These are phyloP conservation scores for Chrysolophus pictus DNA, from an alignment of 2,797 vertebrate species.

Conservation along the genomic window DNA sequence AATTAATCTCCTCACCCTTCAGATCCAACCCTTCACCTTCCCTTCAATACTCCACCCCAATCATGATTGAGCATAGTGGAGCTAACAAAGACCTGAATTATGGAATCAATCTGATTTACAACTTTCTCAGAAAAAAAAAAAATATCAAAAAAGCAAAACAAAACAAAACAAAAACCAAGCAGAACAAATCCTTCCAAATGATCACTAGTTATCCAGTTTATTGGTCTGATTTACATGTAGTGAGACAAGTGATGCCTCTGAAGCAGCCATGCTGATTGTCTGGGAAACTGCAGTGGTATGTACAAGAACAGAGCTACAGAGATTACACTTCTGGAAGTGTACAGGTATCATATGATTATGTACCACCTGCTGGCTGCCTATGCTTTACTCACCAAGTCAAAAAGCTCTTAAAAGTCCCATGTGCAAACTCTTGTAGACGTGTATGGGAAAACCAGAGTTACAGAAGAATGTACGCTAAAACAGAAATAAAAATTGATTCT, in stretches of 20 bases:
- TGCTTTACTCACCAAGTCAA: not conserved
- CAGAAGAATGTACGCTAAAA: not conserved
- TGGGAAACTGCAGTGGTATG: not conserved
- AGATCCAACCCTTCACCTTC: not conserved
- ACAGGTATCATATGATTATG: not conserved
- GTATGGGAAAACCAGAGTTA: not conserved
- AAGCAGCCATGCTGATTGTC: not conserved
- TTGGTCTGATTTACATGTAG: not conserved
- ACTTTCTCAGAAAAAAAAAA: not conserved
- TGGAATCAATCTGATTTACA: not conserved
- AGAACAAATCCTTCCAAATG: not conserved
- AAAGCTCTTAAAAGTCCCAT: not conserved
- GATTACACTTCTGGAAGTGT: not conserved
- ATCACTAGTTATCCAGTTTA: not conserved
- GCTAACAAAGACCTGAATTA: not conserved
- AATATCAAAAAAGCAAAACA: accelerated
- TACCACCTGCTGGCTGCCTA: not conserved
- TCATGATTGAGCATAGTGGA: not conserved
- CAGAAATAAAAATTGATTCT: not conserved
- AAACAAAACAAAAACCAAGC: not conserved
- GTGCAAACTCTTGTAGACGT: not conserved
- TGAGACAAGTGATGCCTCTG: not conserved
- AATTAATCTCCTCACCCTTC: not conserved
- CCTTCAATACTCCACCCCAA: not conserved
- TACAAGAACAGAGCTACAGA: not conserved